These are phyloP conservation scores for Pachyramphus minor DNA, from an alignment of 2,113 vertebrate species.

Conservation along the genomic window DNA sequence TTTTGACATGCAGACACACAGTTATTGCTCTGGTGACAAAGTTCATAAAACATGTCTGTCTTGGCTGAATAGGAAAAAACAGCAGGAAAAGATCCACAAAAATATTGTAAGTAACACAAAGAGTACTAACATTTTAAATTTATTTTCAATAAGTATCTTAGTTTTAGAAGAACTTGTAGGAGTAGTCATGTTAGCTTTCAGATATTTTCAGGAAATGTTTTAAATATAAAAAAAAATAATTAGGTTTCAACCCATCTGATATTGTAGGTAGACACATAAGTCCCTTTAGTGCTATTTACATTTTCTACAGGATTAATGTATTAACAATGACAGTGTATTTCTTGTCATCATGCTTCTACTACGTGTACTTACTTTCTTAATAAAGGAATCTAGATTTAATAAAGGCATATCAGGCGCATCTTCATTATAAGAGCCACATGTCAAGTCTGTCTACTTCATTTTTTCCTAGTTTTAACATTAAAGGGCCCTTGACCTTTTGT, in stretches of 20 bases:
- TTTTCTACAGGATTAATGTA: background rate
- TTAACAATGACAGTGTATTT: background rate
- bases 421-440: background rate
- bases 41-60: background rate
- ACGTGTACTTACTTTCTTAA: background rate
- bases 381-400: background rate
- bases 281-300: background rate
- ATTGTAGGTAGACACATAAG: background rate
- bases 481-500: background rate
- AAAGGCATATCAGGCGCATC: background rate
- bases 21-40: background rate
- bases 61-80: background rate
- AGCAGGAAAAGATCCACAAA: background rate
- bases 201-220: background rate
- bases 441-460: background rate
- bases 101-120: background rate
- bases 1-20: background rate
- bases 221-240: background rate
- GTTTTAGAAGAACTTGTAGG: background rate
- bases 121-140: background rate
- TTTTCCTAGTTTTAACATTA: background rate
- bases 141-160: background rate
- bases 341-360: background rate
- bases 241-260: background rate
- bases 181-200: background rate